Evolutionary conservation across 2,888 invertebrate species (phyloP).

Genomic region (Temnothorax ravouxi): DNA sequence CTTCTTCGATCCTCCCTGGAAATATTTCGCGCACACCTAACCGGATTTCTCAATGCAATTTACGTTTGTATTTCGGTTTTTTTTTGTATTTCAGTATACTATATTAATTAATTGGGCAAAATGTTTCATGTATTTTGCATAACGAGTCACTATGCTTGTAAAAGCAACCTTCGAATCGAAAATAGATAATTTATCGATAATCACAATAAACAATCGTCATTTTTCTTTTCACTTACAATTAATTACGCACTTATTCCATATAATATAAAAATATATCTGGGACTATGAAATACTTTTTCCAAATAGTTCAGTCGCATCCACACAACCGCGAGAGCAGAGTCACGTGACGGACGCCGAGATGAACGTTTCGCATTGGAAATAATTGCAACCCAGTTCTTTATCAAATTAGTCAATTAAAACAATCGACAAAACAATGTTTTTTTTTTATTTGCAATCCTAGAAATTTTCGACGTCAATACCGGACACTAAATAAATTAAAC

Average conservation of each 20-base stretch:
- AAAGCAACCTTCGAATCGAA: not conserved
- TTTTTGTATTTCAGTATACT: too few relatives aligned
- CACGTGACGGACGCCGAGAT: not conserved
- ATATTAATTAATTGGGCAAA: not conserved
- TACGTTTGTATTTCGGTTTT: not conserved
- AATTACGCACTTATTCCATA: conserved; percentile 26
- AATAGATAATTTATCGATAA: not conserved
- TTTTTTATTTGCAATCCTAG: too few relatives aligned
- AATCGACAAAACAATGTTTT: not conserved
- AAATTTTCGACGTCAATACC: not conserved
- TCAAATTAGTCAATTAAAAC: not conserved
- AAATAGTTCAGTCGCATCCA: not conserved
- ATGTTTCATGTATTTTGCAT: not conserved
- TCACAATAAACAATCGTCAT: not conserved
- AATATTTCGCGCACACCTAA: not conserved
- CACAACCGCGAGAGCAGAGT: conserved; percentile 12
- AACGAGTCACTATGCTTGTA: not conserved
- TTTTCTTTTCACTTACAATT: not conserved
- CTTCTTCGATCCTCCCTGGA: not conserved
- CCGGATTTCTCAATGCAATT: not conserved
- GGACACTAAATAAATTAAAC: not conserved
- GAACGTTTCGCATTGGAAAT: not conserved
- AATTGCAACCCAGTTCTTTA: not conserved
- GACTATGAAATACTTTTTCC: not conserved
- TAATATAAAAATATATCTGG: not conserved